Evolutionary conservation across 2,797 vertebrate species (phyloP), one percentile per base, ranked within the genome.

Genomic region (Macroramphosus scolopax): DNA sequence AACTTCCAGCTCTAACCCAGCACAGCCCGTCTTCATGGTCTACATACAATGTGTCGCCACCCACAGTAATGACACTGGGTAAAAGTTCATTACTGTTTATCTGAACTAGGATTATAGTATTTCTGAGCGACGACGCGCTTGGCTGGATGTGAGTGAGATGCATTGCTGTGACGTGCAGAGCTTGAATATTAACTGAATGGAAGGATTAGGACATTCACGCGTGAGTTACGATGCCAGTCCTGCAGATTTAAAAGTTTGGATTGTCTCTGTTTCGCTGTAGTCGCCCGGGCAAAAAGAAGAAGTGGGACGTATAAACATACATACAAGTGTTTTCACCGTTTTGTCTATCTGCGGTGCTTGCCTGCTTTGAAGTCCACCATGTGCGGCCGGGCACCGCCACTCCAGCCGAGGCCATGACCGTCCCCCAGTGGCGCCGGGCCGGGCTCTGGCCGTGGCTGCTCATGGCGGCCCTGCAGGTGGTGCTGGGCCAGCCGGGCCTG

Each of bases 331-430:
- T 38, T 18, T 43, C 25, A 11, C 15, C 25, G n/a, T 13, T 17
- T 17, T 46, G 51, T 62, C 46, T 56, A 22, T 49, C 60, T 42
- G 72, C 60, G 74, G 75, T 58, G 77, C 75, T 81, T 68, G 73
- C 62, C 78, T 73, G 80, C 85, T 92, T 89, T 76, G 88, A 72
- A 72, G 84, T 91, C 89, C 93, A 91, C 88, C 86, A 98, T 98
- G 95, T 87, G 88, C 91, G 92, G 91, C 91, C 88, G 65, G 85
- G 85, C 92, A 85, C 80, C 87, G 92, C 92, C 89, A 89, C 93
- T 89, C 68, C 95, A 93, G 91, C 92, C 92, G 90, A 93, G 92
- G 93, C 95, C 95, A 97, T 95, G 94, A 95, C 86, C 84, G 90
- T 92, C 89, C 75, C 88, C 86, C 92, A 68, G 90, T 90, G 90